Evolutionary conservation across 2,888 invertebrate genomes (phyloP), one percentile per base, ranked within the genome.

Genomic region (Acrocyrtus sp.): DNA sequence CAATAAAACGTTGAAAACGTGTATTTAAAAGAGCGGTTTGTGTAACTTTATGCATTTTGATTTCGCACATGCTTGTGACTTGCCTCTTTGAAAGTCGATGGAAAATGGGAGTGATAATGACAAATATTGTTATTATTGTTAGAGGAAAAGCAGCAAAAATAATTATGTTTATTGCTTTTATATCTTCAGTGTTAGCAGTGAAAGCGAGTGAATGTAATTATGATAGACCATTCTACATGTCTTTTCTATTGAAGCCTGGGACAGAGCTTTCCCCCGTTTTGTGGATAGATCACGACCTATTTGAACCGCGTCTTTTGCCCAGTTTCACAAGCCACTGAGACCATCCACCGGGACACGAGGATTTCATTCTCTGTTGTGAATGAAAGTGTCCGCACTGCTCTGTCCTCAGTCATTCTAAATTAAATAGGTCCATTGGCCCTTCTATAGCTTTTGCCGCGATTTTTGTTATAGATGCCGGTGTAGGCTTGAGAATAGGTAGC

Each of bases 331-430:
- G 93, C 89, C 0, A 91, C 93, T 57, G 93, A 66, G 94, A 93
- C 96, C 96, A 96, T 79, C 96, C 96, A 97, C 62, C 89, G 89
- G 0, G 92, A 92, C 15, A 93, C 91, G 68, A 93, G 92, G 51
- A 88, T 87, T 26, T 70, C 66, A 39, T 12, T 50, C 17, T 6
- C 27, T n/a, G n/a, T n/a, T n/a, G n/a, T n/a, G n/a, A n/a, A n/a
- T n/a, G n/a, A n/a, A n/a, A n/a, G n/a, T n/a, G n/a, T n/a, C n/a
- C n/a, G n/a, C n/a, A n/a, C n/a, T n/a, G n/a, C n/a, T n/a, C n/a
- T n/a, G n/a, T n/a, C n/a, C n/a, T n/a, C n/a, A n/a, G n/a, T n/a
- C n/a, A n/a, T n/a, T n/a, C n/a, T n/a, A n/a, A n/a, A n/a, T n/a
- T n/a, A n/a, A n/a, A n/a, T n/a, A n/a, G n/a, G n/a, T n/a, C n/a